Conservation (phyloP, 2,797 vertebrate species). For the Syngnathus rostellatus region DNA sequence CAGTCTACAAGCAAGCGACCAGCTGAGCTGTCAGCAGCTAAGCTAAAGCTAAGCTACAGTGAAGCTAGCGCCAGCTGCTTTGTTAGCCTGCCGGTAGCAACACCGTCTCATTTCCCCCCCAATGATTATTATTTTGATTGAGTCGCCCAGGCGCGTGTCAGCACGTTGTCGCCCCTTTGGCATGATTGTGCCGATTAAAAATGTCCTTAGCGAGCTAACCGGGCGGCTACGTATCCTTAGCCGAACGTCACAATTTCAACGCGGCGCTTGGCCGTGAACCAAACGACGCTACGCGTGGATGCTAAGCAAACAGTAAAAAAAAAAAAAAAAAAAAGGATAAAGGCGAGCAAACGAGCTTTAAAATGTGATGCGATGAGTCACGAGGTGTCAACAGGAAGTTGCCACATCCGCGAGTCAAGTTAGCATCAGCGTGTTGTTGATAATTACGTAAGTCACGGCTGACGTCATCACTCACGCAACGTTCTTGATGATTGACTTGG, state of each 20-base stretch:
- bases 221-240: conserved; percentile 17
- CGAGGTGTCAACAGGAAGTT: conserved; percentile 39
- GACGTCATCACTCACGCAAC: background rate
- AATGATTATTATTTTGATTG: background rate
- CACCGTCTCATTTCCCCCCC: background rate
- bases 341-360: too few species aligned
- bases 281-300: background rate
- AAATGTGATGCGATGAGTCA: background rate
- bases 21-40: conserved; percentile 15
- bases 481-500: too few species aligned
- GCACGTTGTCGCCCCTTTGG: background rate
- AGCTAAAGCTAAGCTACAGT: conserved; percentile 40
- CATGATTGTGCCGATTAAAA: background rate
- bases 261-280: too few species aligned
- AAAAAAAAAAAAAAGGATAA: too few species aligned
- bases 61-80: conserved; percentile 46
- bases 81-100: conserved; percentile 18
- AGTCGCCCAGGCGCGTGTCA: background rate
- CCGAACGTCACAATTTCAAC: background rate
- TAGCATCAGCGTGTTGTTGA: background rate
- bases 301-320: background rate
- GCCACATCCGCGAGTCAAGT: background rate
- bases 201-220: conserved; percentile 14
- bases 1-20: conserved; percentile 13
- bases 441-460: background rate